phyloP scores from a whole-genome alignment of 2,888 invertebrate genomes.

The Parasteatoda lunata region DNA sequence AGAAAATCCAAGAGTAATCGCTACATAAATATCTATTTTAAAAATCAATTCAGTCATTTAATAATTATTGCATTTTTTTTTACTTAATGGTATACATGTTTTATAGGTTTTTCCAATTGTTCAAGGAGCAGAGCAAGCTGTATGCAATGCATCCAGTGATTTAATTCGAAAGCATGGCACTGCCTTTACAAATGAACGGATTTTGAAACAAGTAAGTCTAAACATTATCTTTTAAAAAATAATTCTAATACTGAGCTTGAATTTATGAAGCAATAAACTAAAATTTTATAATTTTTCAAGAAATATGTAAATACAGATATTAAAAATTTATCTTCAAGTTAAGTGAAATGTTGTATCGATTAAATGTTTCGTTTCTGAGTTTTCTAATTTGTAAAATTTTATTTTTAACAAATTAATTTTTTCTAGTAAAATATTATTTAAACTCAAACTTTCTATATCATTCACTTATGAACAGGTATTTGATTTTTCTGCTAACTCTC shows the following conservation, averaged over 20 bases:
- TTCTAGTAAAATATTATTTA: too few relatives aligned
- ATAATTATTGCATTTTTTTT: background rate
- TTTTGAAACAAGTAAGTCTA: slow-evolving; percentile 75
- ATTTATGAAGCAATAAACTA: too few relatives aligned
- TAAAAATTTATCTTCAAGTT: background rate
- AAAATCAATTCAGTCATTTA: slow-evolving; percentile 1
- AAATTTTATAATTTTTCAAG: too few relatives aligned
- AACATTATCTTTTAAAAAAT: too few relatives aligned
- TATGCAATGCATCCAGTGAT: slow-evolving; percentile 76
- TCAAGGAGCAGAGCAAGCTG: slow-evolving; percentile 75
- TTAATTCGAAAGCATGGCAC: slow-evolving; percentile 75
- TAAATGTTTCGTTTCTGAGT: too few relatives aligned
- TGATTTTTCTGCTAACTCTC: too few relatives aligned
- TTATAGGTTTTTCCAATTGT: slow-evolving; percentile 75
- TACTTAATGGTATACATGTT: background rate
- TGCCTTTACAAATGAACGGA: slow-evolving; percentile 74
- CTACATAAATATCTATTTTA: background rate
- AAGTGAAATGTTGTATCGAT: background rate
- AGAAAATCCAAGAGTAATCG: slow-evolving; percentile 74
- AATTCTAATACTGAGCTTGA: background rate
- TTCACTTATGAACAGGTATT: too few relatives aligned
- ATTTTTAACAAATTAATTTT: too few relatives aligned
- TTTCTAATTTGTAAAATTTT: too few relatives aligned
- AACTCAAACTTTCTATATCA: too few relatives aligned
- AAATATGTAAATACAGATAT: too few relatives aligned